Evolutionary conservation across 2,113 vertebrate genomes (phyloP).

Genomic region (Pimephales promelas): DNA sequence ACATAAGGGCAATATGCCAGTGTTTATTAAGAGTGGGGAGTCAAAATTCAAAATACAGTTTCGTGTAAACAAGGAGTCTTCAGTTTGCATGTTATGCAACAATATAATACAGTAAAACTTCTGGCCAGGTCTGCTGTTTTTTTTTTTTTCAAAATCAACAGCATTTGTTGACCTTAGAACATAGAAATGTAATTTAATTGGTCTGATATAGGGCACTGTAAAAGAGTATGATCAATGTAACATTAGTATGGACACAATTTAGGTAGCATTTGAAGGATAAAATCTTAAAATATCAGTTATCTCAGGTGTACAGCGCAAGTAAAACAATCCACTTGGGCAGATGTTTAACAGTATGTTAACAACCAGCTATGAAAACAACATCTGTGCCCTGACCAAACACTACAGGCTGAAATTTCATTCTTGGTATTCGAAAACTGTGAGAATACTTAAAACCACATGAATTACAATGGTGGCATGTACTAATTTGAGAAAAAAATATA

Average conservation of each 20-base stretch:
- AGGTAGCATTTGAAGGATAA: slow-evolving; percentile 10
- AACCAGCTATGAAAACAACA: slow-evolving; percentile 58
- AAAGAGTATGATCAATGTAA: not conserved
- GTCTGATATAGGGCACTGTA: not conserved
- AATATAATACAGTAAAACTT: not conserved
- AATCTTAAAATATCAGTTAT: not conserved
- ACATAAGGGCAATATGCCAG: slow-evolving; percentile 3
- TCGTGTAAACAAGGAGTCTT: slow-evolving; percentile 8
- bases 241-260: not conserved
- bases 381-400: slow-evolving; percentile 37
- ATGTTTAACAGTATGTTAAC: slow-evolving; percentile 51
- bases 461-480: not conserved
- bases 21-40: slow-evolving; percentile 4
- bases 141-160: not conserved
- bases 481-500: not conserved
- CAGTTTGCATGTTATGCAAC: slow-evolving; percentile 19
- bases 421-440: slow-evolving; percentile 44
- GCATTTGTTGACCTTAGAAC: not conserved
- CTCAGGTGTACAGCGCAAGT: slow-evolving; percentile 1
- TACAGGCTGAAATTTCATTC: slow-evolving; percentile 35
- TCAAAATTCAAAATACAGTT: slow-evolving; percentile 17
- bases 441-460: slow-evolving; percentile 59
- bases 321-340: slow-evolving; percentile 40
- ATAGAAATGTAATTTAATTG: not conserved
- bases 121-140: not conserved